phyloP scores from a whole-genome alignment of 2,888 invertebrate species.

The Xestobium rufovillosum region DNA sequence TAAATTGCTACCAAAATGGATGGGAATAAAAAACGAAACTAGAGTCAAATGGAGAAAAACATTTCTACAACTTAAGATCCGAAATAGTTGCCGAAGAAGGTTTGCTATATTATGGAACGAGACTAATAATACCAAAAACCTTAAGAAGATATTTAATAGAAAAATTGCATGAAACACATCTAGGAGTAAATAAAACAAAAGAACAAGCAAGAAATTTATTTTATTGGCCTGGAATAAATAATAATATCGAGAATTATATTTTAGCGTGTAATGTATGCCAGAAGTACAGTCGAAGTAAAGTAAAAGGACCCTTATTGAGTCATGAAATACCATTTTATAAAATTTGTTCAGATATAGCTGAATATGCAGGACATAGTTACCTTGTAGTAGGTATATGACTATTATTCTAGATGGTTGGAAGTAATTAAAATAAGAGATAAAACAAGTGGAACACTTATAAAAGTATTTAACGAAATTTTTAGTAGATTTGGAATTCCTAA shows the following conservation, averaged over 20 bases:
- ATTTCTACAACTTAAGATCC: constrained; percentile 25
- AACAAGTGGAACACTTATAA: constrained; percentile 15
- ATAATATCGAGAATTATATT: constrained; percentile 7
- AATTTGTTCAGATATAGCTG: constrained; percentile 19
- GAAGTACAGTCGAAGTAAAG: constrained; percentile 6
- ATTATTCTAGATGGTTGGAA: constrained; percentile 26
- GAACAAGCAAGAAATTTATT: constrained; percentile 7
- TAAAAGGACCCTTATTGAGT: constrained; percentile 7
- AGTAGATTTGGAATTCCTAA: constrained; percentile 21
- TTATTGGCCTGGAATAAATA: constrained; percentile 16
- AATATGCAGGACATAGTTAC: constrained; percentile 15
- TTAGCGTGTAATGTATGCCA: constrained; percentile 8
- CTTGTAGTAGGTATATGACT: constrained; percentile 27
- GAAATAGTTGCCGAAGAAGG: constrained; percentile 23
- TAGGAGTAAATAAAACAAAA: constrained; percentile 10
- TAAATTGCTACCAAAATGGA: constrained; percentile 15
- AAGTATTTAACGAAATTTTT: constrained; percentile 20
- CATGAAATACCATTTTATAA: constrained; percentile 17
- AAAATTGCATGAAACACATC: constrained; percentile 15
- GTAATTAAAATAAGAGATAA: constrained; percentile 16
- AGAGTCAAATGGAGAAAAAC: constrained; percentile 17
- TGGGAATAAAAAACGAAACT: constrained; percentile 22
- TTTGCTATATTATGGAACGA: constrained; percentile 23
- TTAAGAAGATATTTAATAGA: constrained; percentile 1
- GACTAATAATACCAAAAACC: constrained; percentile 21